Base-by-base conservation (phyloP, 2,888 invertebrate species). In the Dyspetes luteomarginatus region DNA sequence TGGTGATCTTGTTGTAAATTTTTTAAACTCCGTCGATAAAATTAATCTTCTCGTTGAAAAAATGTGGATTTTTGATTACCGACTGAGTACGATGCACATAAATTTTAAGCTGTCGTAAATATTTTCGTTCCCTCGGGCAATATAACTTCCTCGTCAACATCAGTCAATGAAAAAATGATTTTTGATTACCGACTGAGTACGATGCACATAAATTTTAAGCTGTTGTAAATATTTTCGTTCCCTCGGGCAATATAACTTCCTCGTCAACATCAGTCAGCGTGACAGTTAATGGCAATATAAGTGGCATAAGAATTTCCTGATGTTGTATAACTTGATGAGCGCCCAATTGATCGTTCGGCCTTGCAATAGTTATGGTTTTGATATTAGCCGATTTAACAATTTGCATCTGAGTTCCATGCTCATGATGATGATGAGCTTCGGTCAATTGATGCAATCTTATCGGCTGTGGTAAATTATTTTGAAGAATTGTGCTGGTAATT, bases 101-200 rank as follows among this genome's bases (percentile, higher is more conserved):
- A 3, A 52, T 52, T 28, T 17, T 89, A 90, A 77, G 91, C 86
- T 0, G 91, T 89, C 0, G 92, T 91, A 60, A 89, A 92, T 82
- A 92, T 90, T 43, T 92, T 92, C 0, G 91, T 91, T 60, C 91
- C 92, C 69, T 92, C 92, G 0, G 92, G 91, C 19, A 92, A 73
- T 62, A 91, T 91, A 2, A 91, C 91, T 84, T 92, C 92, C 9
- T 92, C 91, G 12, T 90, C 91, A 1, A 90, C 90, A 52, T 92
- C 91, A 0, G 91, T 85, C 1, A 92, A 84, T 0, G 92, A 15
- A 45, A 17, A 45, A 45, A 45, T 30, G 3, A 4, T 30, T 30
- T 30, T 7, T 30, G 3, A 4, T 30, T 3, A 4, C 7, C 30
- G 30, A 30, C 3, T 30, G 30, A 30, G 7, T 30, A 30, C 30